Conservation (phyloP, 2,888 invertebrate genomes). For the Salticus scenicus region DNA sequence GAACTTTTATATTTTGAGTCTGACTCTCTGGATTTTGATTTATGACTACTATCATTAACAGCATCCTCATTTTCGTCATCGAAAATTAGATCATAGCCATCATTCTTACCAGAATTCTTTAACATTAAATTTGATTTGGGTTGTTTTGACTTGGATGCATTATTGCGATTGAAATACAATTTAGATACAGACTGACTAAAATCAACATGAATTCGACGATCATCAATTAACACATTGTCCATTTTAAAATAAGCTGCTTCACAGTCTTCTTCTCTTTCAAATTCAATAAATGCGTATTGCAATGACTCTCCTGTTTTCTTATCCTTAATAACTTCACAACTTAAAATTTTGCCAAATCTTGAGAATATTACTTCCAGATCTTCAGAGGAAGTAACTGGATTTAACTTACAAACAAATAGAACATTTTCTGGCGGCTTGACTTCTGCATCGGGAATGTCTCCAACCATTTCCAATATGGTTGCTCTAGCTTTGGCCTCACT, state of each 20-base stretch:
- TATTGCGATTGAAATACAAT: slow-evolving; percentile 87
- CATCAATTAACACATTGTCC: slow-evolving; percentile 99
- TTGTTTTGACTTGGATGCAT: slow-evolving; percentile 79
- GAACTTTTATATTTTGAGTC: neutral
- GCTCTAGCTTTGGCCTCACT: slow-evolving; percentile 97
- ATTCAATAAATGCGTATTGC: slow-evolving; percentile 99
- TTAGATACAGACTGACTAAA: slow-evolving; percentile 99
- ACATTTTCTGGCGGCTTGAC: slow-evolving; percentile 99
- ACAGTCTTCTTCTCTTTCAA: slow-evolving; percentile 86
- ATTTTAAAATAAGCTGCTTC: slow-evolving; percentile 99
- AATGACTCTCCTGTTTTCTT: slow-evolving; percentile 93
- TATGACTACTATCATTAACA: neutral
- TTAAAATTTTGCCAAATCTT: slow-evolving; percentile 91
- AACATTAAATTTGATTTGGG: neutral
- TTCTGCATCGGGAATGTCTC: slow-evolving; percentile 97
- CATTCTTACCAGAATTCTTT: neutral
- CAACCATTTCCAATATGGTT: slow-evolving; percentile 97
- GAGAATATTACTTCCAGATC: slow-evolving; percentile 98
- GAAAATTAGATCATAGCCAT: slow-evolving; percentile 51
- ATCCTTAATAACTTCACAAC: slow-evolving; percentile 97
- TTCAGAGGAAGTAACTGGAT: slow-evolving; percentile 97
- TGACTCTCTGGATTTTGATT: neutral
- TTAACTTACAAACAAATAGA: slow-evolving; percentile 98
- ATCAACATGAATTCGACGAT: slow-evolving; percentile 98
- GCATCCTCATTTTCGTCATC: slow-evolving; percentile 20